These are phyloP conservation scores for Cyphomyrus plagiostoma DNA, from an alignment of 2,113 vertebrate species.

Conservation along the genomic window DNA sequence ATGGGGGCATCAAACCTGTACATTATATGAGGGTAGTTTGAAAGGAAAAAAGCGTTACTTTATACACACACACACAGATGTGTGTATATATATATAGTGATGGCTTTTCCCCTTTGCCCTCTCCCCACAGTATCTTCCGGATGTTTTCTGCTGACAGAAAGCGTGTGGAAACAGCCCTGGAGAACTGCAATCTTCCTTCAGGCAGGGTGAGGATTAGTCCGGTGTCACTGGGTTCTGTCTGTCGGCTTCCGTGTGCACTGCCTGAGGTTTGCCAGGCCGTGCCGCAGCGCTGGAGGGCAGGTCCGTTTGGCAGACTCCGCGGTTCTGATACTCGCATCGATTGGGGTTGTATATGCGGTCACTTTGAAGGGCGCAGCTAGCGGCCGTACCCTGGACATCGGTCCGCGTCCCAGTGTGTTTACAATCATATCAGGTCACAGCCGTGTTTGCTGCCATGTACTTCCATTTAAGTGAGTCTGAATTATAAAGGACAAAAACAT, in stretches of 20 bases:
- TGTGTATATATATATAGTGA: not conserved
- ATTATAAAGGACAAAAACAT: not conserved
- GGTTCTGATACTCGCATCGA: not conserved
- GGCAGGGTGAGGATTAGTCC: constrained; percentile 75
- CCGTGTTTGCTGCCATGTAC: not conserved
- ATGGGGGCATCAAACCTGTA: not conserved
- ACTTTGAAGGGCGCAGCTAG: not conserved
- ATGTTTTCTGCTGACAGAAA: constrained; percentile 92
- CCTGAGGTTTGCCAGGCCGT: not conserved
- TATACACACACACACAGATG: no score
- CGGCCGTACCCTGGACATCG: not conserved
- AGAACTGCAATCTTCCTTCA: constrained; percentile 87
- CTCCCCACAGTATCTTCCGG: constrained; percentile 76
- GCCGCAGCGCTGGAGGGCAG: not conserved
- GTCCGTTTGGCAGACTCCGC: not conserved
- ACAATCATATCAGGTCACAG: not conserved
- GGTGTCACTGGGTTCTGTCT: constrained; percentile 1
- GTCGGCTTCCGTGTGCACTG: not conserved
- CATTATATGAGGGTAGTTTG: not conserved
- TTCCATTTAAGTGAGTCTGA: not conserved
- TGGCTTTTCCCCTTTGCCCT: constrained; percentile 26
- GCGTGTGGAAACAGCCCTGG: constrained; percentile 84
- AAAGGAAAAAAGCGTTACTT: not conserved
- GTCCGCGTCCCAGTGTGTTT: not conserved
- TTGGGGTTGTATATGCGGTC: not conserved